A percentile compares a stretch with the other conserved stretches of the same genome.
phyloP scores from a whole-genome alignment of 2,888 invertebrate species.

The Ceraclea dissimilis region DNA sequence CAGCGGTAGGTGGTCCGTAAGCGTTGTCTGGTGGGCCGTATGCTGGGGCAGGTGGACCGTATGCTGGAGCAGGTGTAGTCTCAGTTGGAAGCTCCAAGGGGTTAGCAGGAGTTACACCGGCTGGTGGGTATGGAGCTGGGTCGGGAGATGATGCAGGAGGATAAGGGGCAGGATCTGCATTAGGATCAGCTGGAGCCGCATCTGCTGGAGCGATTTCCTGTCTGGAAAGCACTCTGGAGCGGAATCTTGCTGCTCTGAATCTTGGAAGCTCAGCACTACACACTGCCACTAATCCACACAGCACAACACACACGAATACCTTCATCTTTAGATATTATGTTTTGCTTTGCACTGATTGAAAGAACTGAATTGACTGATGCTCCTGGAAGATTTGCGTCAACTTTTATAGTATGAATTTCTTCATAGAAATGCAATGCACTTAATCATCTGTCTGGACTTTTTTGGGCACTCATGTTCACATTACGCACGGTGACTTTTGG shows the following conservation, averaged over 20 bases:
- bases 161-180: constrained; percentile 4
- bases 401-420: constrained; percentile 8
- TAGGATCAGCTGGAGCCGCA: background rate
- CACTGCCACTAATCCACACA: constrained; percentile 10
- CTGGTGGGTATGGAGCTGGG: constrained; percentile 28
- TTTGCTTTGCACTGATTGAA: background rate
- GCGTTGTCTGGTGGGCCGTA: constrained; percentile 12
- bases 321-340: constrained; percentile 16
- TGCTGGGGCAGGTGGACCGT: constrained; percentile 10
- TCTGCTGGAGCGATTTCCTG: constrained; percentile 8
- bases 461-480: background rate
- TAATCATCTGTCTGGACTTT: background rate
- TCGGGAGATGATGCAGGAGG: constrained; percentile 4
- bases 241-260: background rate
- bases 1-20: constrained; percentile 11
- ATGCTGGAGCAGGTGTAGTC: constrained; percentile 25
- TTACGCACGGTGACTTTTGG: background rate
- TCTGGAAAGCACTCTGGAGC: constrained; percentile 2
- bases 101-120: constrained; percentile 42
- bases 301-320: constrained; percentile 7
- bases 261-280: constrained; percentile 14
- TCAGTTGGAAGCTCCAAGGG: constrained; percentile 35
- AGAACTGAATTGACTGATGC: constrained; percentile 7
- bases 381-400: background rate
- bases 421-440: background rate